Evolutionary conservation across 2,113 vertebrate genomes (phyloP), one percentile per base, ranked within the genome.

Genomic region (Microcebus tavaratra): DNA sequence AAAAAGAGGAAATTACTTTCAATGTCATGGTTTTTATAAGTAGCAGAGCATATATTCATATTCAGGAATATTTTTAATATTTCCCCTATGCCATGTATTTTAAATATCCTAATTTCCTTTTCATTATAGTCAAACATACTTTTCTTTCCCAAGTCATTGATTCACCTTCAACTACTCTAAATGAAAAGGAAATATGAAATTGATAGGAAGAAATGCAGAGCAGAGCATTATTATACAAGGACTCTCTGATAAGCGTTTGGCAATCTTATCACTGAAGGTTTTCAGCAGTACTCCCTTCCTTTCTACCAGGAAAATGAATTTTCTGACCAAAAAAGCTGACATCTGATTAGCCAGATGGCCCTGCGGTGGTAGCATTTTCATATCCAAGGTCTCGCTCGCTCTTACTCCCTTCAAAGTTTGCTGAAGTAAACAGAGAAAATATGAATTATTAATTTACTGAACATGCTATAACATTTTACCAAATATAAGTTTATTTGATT

Each of bases 301-400:
- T 93, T 92, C 53, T 61, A 76, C 13, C 21, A 97, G 55, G 89
- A 87, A 97, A 93, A 96, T 61, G 70, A 90, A 88, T 84, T 88
- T 97, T 94, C 57, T 45, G 31, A 95, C 48, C 13, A 70, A 59
- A 90, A 92, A 93, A 72, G 31, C 59, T 97, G 91, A 96, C 96
- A 97, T 95, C 96, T 98, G 96, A 97, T 84, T 89, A 97, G 59
- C 83, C 96, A 98, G 91, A 98, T 97, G 96, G 95, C n/a, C 80
- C 70, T 63, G n/a, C 45, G 42, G 48, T 78, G 59, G 81, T 57
- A 93, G 45, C 76, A 92, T 94, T 86, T 93, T 87, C 92, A 88
- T 25, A 23, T 80, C n/a, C 80, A 96, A 48, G 65, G 36, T 12
- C 10, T 88, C 79, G 78, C 53, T 90, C 61, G 78, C 53, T 90